Percentiles rank a stretch among this genome's conserved stretches.
Conservation (phyloP, 2,797 vertebrate species). For the Gobionotothen gibberifrons region DNA sequence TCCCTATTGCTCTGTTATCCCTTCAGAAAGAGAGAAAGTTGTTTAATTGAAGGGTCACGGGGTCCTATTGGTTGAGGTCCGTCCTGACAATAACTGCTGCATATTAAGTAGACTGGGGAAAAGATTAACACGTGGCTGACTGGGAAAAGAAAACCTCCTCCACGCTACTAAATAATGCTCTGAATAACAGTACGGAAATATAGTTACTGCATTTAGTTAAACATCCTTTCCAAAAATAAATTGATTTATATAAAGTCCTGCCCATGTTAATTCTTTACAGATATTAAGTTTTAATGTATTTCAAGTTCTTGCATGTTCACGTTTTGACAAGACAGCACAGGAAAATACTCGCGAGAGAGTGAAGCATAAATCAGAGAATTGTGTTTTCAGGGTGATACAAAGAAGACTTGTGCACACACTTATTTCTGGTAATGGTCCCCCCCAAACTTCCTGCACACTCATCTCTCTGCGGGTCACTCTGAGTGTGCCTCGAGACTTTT, state of each 20-base stretch:
- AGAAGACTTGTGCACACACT: slow-evolving; percentile 53
- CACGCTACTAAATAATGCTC: slow-evolving; percentile 9
- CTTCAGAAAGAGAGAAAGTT: slow-evolving; percentile 26
- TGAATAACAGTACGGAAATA: slow-evolving; percentile 7
- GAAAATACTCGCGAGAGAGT: slow-evolving; percentile 21
- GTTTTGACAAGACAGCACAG: not conserved
- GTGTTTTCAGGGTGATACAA: slow-evolving; percentile 57
- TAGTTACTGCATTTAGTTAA: not conserved
- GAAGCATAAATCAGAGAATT: slow-evolving; percentile 38
- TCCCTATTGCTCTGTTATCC: slow-evolving; percentile 13
- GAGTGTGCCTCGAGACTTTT: slow-evolving; percentile 39
- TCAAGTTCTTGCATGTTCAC: not conserved
- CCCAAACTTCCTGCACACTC: slow-evolving; percentile 73
- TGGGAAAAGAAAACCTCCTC: slow-evolving; percentile 24
- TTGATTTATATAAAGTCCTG: not conserved
- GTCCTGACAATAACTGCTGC: slow-evolving; percentile 63
- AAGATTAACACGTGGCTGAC: slow-evolving; percentile 63
- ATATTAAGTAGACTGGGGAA: slow-evolving; percentile 57
- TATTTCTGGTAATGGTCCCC: slow-evolving; percentile 61
- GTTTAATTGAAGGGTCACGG: slow-evolving; percentile 61
- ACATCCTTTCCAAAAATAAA: not conserved
- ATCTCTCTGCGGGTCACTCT: slow-evolving; percentile 57
- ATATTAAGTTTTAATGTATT: not conserved
- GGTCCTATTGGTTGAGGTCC: slow-evolving; percentile 60
- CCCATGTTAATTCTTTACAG: not conserved